Conservation (phyloP, 1,140 invertebrate genomes). For the Sinonovacula constricta region DNA sequence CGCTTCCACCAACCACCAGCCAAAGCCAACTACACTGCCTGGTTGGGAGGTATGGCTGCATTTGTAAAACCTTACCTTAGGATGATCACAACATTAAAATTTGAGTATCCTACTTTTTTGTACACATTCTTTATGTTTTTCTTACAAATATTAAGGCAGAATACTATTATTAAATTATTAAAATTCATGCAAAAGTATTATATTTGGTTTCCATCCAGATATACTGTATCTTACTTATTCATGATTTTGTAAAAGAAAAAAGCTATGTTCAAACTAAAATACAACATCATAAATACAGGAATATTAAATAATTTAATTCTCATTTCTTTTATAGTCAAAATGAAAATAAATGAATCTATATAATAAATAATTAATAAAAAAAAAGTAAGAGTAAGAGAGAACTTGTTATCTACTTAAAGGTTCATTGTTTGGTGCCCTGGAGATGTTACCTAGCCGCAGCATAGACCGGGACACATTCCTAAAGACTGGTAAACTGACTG, state of each 20-base stretch:
- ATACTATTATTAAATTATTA: no score
- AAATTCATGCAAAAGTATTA: no score
- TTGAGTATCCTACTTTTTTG: background rate
- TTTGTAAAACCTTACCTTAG: background rate
- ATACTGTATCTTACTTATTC: background rate
- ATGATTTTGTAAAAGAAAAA: no score
- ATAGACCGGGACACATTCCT: constrained; percentile 84
- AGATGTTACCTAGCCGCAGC: constrained; percentile 86
- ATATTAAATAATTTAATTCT: no score
- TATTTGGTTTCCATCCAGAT: background rate
- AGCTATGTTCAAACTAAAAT: no score
- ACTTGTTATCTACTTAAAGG: no score
- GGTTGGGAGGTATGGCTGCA: constrained; percentile 86
- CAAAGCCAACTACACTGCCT: constrained; percentile 90
- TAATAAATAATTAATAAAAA: no score
- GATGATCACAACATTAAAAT: background rate
- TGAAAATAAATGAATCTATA: no score
- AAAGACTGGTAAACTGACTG: constrained; percentile 67
- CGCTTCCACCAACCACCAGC: constrained; percentile 88
- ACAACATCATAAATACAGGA: no score
- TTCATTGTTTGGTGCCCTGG: constrained; percentile 90
- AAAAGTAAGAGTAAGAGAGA: no score
- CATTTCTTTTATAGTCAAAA: no score
- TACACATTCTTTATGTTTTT: background rate
- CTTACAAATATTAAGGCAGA: background rate